These are phyloP conservation scores for Lepisosteus oculatus DNA, from an alignment of 2,113 vertebrate genomes.

Conservation along the genomic window DNA sequence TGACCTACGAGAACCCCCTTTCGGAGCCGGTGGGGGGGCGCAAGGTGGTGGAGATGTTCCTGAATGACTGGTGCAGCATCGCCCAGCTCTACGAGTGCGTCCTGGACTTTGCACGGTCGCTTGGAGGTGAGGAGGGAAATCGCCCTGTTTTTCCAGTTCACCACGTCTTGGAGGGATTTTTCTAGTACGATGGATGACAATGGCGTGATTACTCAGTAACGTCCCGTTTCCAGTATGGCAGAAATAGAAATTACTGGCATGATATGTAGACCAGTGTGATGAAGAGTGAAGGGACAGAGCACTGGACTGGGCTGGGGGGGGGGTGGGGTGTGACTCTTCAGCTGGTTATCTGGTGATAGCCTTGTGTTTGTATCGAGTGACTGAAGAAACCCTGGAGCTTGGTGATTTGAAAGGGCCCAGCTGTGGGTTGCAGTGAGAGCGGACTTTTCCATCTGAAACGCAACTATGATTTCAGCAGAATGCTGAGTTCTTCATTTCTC, in stretches of 20 bases:
- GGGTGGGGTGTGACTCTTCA: background rate
- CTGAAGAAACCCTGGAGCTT: background rate
- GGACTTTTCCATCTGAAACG: too few species aligned
- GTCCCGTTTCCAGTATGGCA: background rate
- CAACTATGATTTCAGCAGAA: too few species aligned
- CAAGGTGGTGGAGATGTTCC: constrained; percentile 97
- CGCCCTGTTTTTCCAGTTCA: background rate
- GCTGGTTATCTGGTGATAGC: background rate
- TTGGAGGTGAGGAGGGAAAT: constrained; percentile 72
- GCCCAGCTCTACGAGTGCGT: constrained; percentile 95
- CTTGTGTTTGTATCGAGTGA: background rate
- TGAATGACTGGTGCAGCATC: constrained; percentile 95
- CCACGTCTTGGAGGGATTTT: too few species aligned
- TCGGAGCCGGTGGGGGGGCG: constrained; percentile 94
- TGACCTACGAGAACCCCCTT: constrained; percentile 93
- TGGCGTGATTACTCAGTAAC: too few species aligned
- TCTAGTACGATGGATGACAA: too few species aligned
- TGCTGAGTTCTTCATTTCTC: constrained; percentile 6
- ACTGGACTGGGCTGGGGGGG: too few species aligned
- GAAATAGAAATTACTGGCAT: background rate
- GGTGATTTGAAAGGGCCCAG: background rate
- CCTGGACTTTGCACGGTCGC: constrained; percentile 84
- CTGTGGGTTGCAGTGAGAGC: too few species aligned
- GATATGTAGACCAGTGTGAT: too few species aligned
- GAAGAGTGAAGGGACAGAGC: too few species aligned